A percentile compares a stretch with the other conserved stretches of the same genome.
Conservation (phyloP, 2,888 invertebrate species). For the Dexiosoma caninum region DNA sequence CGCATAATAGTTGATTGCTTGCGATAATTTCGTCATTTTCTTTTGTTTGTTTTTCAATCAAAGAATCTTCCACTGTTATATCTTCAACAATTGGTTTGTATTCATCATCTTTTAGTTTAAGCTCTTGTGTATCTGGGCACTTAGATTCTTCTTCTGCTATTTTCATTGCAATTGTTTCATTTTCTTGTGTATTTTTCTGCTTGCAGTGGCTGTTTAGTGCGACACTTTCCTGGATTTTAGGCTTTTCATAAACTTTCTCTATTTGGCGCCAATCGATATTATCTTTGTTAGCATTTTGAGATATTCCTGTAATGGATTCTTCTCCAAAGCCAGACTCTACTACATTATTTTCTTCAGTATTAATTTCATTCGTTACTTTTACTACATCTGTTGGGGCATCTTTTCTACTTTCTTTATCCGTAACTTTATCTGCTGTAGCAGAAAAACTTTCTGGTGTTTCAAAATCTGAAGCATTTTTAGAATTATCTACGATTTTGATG, state of each 20-base stretch:
- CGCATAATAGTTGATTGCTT: slow-evolving; percentile 1
- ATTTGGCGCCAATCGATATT: background rate
- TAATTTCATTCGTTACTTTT: background rate
- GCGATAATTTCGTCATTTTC: background rate
- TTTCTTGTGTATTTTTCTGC: background rate
- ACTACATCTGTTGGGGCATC: background rate
- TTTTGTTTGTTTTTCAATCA: slow-evolving; percentile 42
- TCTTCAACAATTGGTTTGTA: slow-evolving; percentile 59
- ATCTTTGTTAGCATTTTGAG: background rate
- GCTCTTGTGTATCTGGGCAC: background rate
- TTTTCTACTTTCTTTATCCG: background rate
- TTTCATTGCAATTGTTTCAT: background rate
- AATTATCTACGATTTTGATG: background rate
- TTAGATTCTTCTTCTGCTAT: background rate
- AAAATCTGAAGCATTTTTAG: background rate
- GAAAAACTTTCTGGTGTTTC: slow-evolving; percentile 28
- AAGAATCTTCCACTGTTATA: slow-evolving; percentile 53
- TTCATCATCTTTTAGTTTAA: background rate
- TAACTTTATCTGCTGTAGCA: slow-evolving; percentile 1
- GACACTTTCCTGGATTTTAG: background rate
- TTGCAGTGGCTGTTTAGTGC: background rate
- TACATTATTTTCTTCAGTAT: background rate
- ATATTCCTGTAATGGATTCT: slow-evolving; percentile 23
- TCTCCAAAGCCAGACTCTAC: slow-evolving; percentile 47
- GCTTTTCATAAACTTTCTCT: background rate